Conservation (phyloP, 2,113 vertebrate species). For the Pongo pygmaeus region DNA sequence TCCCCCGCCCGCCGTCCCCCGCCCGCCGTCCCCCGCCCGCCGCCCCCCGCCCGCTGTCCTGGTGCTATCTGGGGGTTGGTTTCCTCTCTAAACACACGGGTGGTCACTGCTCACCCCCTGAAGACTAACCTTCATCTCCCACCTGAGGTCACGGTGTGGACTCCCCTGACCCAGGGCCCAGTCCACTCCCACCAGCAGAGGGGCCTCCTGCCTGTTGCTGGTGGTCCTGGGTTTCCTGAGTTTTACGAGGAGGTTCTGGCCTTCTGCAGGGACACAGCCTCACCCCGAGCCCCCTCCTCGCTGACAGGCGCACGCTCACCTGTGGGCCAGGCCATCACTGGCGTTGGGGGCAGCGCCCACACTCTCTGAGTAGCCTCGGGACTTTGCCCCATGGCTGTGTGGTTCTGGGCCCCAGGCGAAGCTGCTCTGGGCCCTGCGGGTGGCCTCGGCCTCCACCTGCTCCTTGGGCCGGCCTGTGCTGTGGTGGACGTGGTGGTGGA, state of each 20-base stretch:
- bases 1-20: too few relatives aligned
- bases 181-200: background rate
- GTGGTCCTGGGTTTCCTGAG: background rate
- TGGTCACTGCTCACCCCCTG: too few relatives aligned
- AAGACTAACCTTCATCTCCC: background rate
- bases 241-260: background rate
- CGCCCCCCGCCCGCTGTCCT: background rate
- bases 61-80: background rate
- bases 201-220: background rate
- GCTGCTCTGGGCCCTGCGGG: slow-evolving; percentile 84
- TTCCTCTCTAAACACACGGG: background rate
- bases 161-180: background rate
- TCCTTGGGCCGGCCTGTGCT: slow-evolving; percentile 89
- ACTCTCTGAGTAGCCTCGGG: slow-evolving; percentile 90
- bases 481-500: slow-evolving; percentile 92
- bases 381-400: slow-evolving; percentile 88
- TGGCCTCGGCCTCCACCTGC: slow-evolving; percentile 87
- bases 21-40: too few relatives aligned
- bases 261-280: too few relatives aligned
- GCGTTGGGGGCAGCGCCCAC: slow-evolving; percentile 79
- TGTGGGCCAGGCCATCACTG: slow-evolving; percentile 87
- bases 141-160: too few relatives aligned
- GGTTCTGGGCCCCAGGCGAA: slow-evolving; percentile 88
- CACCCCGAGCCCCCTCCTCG: fast-evolving
- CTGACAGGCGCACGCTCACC: slow-evolving; percentile 80